These are phyloP conservation scores for Rhyzopertha dominica DNA, from an alignment of 1,140 invertebrate species.

Conservation along the genomic window DNA sequence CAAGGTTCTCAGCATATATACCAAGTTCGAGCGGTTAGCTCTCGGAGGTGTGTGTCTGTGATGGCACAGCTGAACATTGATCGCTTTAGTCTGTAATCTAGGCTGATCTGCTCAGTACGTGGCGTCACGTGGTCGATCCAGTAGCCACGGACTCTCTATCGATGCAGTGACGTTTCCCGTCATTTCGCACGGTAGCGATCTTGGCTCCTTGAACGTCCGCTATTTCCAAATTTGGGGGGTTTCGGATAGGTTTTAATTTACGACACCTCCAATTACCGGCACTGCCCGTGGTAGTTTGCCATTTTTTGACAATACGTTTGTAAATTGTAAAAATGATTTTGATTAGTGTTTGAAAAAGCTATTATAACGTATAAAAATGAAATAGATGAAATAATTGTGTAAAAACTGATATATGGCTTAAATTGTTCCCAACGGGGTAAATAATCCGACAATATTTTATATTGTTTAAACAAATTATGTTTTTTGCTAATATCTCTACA, in stretches of 20 bases:
- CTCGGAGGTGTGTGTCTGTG: constrained; percentile 54
- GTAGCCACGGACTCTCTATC: constrained; percentile 51
- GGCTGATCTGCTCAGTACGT: constrained; percentile 57
- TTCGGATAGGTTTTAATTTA: constrained; percentile 55
- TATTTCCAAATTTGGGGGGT: constrained; percentile 57
- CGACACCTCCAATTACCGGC: constrained; percentile 55
- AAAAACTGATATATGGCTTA: no score
- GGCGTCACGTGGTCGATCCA: constrained; percentile 55
- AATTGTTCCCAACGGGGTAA: no score
- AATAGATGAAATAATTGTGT: no score
- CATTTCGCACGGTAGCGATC: constrained; percentile 43
- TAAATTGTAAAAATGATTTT: no score
- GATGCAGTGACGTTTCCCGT: no score
- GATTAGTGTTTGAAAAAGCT: no score
- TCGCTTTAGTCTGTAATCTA: constrained; percentile 52
- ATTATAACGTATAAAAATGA: no score
- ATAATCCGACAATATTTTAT: no score
- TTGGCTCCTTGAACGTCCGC: constrained; percentile 58
- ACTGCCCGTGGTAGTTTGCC: constrained; percentile 52
- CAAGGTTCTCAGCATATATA: constrained; percentile 44
- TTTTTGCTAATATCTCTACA: no score
- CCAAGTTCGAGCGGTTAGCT: rapidly evolving
- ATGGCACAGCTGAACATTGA: constrained; percentile 58
- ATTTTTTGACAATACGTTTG: no score
- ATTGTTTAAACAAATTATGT: no score